A percentile compares a stretch with the other conserved stretches of the same genome.
Evolutionary conservation across 2,113 vertebrate genomes (phyloP).

Genomic region (Lepisosteus oculatus): DNA sequence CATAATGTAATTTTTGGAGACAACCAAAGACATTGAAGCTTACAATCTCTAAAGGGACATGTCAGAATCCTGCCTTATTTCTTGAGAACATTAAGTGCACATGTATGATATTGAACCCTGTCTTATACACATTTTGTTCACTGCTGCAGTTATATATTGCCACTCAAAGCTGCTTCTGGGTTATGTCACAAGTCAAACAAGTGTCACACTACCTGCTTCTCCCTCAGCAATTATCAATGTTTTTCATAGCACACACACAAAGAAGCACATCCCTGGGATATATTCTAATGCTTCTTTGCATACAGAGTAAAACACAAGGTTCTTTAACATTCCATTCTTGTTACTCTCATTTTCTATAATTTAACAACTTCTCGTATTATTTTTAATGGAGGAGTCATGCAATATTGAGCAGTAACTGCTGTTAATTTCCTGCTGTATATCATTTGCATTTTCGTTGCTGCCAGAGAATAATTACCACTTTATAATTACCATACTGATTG

Average conservation of each 20-base stretch:
- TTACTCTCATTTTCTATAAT: conserved; percentile 76
- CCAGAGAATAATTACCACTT: conserved; percentile 72
- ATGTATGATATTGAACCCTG: too few species aligned
- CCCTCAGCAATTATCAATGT: conserved; percentile 10
- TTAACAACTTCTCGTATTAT: conserved; percentile 74
- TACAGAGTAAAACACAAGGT: conserved; percentile 42
- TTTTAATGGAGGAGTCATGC: conserved; percentile 80
- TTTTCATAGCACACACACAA: conserved; percentile 11
- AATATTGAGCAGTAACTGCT: conserved; percentile 80
- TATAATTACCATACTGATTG: conserved; percentile 70
- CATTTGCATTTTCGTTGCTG: conserved; percentile 72
- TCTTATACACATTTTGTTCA: too few species aligned
- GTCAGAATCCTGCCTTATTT: too few species aligned
- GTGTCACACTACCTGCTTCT: neutral
- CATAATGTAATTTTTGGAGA: too few species aligned
- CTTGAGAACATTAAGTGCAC: too few species aligned
- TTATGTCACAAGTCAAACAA: neutral
- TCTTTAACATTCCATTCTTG: conserved; percentile 63
- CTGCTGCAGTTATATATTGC: too few species aligned
- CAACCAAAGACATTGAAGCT: too few species aligned
- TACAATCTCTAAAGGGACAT: too few species aligned
- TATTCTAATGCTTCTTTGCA: conserved; percentile 28
- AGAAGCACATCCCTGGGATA: conserved; percentile 13
- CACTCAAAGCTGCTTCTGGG: too few species aligned
- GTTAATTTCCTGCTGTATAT: conserved; percentile 76